phyloP scores from a whole-genome alignment of 2,797 vertebrate genomes.

The Danio choprae region DNA sequence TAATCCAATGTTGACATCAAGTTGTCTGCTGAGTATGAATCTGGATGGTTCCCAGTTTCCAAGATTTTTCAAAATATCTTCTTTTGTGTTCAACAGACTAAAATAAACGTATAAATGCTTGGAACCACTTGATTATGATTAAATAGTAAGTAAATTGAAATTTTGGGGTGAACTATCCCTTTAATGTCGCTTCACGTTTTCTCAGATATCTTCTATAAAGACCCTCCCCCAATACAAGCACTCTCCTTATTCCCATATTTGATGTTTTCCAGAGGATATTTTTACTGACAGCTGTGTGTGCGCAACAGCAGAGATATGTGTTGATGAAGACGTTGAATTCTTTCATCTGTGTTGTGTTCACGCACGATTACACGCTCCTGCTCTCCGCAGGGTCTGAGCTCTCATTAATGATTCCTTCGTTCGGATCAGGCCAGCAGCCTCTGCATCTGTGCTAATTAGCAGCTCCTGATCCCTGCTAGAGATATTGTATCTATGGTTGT shows the following conservation, averaged over 20 bases:
- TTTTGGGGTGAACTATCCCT: too few relatives aligned
- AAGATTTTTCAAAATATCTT: too few relatives aligned
- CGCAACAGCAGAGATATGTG: slow-evolving; percentile 31
- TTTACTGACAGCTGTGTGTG: slow-evolving; percentile 7
- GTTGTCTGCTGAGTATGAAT: too few relatives aligned
- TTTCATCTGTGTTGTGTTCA: slow-evolving; percentile 29
- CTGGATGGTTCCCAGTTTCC: too few relatives aligned
- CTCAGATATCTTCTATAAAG: too few relatives aligned
- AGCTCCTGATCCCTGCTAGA: neutral
- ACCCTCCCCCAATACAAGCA: neutral
- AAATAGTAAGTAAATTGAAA: too few relatives aligned
- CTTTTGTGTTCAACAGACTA: too few relatives aligned
- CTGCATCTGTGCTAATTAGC: slow-evolving; percentile 37
- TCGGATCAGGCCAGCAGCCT: slow-evolving; percentile 21
- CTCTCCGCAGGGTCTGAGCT: slow-evolving; percentile 11
- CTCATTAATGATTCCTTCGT: slow-evolving; percentile 27
- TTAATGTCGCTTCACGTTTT: too few relatives aligned
- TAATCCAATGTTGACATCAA: too few relatives aligned
- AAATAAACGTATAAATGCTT: too few relatives aligned
- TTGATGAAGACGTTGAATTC: slow-evolving; percentile 24
- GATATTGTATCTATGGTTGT: slow-evolving; percentile 9
- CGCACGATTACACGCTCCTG: slow-evolving; percentile 23
- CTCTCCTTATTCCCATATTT: slow-evolving; percentile 8
- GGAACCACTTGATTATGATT: too few relatives aligned
- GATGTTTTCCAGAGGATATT: neutral